These are phyloP conservation scores for Coranthus polyacanthus DNA, from an alignment of 2,797 vertebrate genomes.

Conservation along the genomic window DNA sequence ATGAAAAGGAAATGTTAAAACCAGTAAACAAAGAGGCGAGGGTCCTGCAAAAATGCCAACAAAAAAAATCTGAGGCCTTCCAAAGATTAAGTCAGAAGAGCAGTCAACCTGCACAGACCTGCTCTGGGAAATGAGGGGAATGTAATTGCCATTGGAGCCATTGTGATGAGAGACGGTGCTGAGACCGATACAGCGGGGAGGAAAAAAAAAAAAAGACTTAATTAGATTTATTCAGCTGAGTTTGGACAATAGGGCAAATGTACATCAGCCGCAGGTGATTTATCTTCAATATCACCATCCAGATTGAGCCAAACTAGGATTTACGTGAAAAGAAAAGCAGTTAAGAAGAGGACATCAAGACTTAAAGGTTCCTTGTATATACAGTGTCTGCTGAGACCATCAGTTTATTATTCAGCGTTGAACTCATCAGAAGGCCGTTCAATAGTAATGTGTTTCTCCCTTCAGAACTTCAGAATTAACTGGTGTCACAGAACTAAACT, in stretches of 20 bases:
- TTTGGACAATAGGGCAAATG: not conserved
- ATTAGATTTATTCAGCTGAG: slow-evolving; percentile 25
- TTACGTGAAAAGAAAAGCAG: not conserved
- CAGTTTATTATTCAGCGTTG: not conserved
- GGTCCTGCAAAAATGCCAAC: not conserved
- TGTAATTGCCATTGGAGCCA: too few species aligned
- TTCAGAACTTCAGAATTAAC: slow-evolving; percentile 27
- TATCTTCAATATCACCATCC: slow-evolving; percentile 10
- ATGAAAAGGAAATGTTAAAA: not conserved
- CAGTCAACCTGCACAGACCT: slow-evolving; percentile 17
- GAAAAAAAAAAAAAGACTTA: slow-evolving; percentile 13
- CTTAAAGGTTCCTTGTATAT: not conserved
- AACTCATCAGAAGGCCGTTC: not conserved
- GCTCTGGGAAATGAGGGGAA: not conserved
- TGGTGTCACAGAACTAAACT: slow-evolving; percentile 10
- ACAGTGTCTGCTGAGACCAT: not conserved
- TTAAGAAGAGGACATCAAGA: too few species aligned
- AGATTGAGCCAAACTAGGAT: not conserved
- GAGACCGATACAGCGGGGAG: too few species aligned
- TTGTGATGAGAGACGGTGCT: slow-evolving; percentile 6
- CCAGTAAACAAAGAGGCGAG: not conserved
- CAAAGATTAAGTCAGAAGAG: too few species aligned
- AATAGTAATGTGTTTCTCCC: slow-evolving; percentile 11
- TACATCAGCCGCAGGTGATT: slow-evolving; percentile 5
- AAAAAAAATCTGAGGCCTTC: too few species aligned